phyloP scores from a whole-genome alignment of 2,113 vertebrate genomes.

The Cisticola juncidis region DNA sequence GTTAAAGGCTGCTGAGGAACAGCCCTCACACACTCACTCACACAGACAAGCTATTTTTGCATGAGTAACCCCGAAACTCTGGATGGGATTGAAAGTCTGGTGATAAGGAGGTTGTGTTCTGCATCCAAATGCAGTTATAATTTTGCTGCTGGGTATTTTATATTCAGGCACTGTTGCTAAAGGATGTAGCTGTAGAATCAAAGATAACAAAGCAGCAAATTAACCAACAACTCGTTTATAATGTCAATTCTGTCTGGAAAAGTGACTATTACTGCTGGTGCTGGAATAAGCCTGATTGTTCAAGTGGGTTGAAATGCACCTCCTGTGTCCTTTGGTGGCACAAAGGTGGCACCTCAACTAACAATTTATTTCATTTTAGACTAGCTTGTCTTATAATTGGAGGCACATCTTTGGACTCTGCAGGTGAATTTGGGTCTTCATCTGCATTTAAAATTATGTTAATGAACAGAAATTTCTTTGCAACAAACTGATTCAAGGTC shows the following conservation, averaged over 20 bases:
- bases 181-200: neutral
- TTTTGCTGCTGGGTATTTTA: slow-evolving; percentile 6
- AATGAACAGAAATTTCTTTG: neutral
- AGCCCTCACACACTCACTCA: fast-evolving
- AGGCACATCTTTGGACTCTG: neutral
- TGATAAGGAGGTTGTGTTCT: neutral
- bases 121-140: slow-evolving; percentile 1
- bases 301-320: neutral
- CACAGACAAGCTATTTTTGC: neutral
- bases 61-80: neutral
- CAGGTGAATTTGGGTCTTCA: neutral
- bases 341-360: neutral
- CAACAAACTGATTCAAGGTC: neutral
- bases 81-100: neutral
- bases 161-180: neutral
- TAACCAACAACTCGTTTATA: slow-evolving; percentile 18
- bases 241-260: slow-evolving; percentile 10
- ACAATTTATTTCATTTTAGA: neutral
- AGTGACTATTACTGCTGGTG: neutral
- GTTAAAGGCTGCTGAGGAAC: neutral
- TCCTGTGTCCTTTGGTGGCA: neutral
- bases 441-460: neutral
- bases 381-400: neutral
- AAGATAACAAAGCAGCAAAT: neutral
- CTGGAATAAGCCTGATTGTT: neutral